Percentiles rank a stretch among this genome's conserved stretches.
These are phyloP conservation scores for Yasuhikotakia modesta DNA, from an alignment of 2,797 vertebrate species.

Conservation along the genomic window DNA sequence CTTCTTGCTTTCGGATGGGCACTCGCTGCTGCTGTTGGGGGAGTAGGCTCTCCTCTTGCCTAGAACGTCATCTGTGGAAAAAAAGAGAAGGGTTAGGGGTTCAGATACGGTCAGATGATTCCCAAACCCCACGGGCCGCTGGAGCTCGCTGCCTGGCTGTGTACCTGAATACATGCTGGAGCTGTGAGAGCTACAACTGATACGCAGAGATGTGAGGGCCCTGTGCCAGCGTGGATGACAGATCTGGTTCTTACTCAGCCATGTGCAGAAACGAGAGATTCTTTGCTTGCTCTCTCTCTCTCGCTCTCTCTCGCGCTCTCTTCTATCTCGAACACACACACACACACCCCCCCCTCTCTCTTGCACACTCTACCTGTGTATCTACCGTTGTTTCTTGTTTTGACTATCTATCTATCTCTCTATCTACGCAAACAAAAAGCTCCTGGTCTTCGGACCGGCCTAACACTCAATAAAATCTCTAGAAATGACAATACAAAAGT, in stretches of 20 bases:
- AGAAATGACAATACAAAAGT: constrained; percentile 11
- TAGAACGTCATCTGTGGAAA: constrained; percentile 88
- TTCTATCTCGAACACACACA: constrained; percentile 23
- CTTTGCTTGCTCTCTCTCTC: constrained; percentile 53
- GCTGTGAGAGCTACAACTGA: constrained; percentile 48
- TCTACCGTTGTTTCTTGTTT: constrained; percentile 37
- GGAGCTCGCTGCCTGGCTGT: constrained; percentile 43
- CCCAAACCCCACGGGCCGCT: constrained; percentile 11
- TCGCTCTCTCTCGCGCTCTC: constrained; percentile 51
- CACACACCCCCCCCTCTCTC: constrained; percentile 13
- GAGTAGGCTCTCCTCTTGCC: constrained; percentile 93
- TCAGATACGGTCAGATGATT: constrained; percentile 42
- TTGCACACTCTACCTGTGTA: constrained; percentile 27
- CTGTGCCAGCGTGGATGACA: constrained; percentile 69
- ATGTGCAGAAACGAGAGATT: constrained; percentile 56
- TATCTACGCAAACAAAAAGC: constrained; percentile 3
- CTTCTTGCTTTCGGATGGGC: constrained; percentile 94
- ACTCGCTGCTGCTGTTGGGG: constrained; percentile 90
- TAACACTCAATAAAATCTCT: constrained; percentile 7
- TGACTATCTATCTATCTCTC: constrained; percentile 34
- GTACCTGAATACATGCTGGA: constrained; percentile 67
- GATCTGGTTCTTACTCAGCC: constrained; percentile 68
- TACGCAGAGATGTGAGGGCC: constrained; percentile 65
- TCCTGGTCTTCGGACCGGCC: constrained; percentile 26
- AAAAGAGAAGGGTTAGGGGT: constrained; percentile 46